Evolutionary conservation across 2,888 invertebrate species (phyloP).

Genomic region (Melinaea marsaeus): DNA sequence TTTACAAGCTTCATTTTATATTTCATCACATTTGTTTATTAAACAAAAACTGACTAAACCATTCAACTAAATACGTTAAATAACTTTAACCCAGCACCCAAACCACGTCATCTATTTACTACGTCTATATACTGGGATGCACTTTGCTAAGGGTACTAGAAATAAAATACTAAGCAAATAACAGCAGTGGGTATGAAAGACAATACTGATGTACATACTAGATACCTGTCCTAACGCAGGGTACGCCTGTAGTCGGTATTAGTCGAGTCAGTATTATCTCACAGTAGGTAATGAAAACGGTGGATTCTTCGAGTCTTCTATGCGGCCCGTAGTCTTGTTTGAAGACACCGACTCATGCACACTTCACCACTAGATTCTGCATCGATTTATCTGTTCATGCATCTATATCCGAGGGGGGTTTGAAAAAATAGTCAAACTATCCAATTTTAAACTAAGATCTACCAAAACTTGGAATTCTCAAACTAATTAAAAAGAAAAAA

Average conservation of each 20-base stretch:
- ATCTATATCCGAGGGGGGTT: conserved; percentile 53
- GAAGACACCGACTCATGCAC: conserved; percentile 55
- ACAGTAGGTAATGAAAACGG: conserved; percentile 32
- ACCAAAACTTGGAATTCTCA: conserved; percentile 40
- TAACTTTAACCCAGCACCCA: conserved; percentile 65
- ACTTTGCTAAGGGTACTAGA: conserved; percentile 62
- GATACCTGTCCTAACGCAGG: conserved; percentile 16
- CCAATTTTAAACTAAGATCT: conserved; percentile 37
- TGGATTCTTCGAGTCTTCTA: conserved; percentile 41
- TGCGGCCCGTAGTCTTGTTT: conserved; percentile 19
- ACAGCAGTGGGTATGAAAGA: conserved; percentile 43
- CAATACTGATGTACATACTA: conserved; percentile 48
- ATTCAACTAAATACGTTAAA: conserved; percentile 46
- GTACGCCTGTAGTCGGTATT: neutral
- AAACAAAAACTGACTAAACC: conserved; percentile 42
- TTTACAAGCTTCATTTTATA: conserved; percentile 44
- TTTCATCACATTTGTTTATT: conserved; percentile 43
- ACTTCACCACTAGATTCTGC: conserved; percentile 51
- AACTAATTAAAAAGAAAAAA: conserved; percentile 37
- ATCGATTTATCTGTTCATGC: conserved; percentile 56
- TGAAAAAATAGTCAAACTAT: conserved; percentile 35
- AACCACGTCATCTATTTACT: conserved; percentile 54
- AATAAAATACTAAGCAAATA: conserved; percentile 53
- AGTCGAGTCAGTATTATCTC: conserved; percentile 25
- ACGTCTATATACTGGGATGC: conserved; percentile 74